Conservation (phyloP, 2,113 vertebrate species). For the Chaetodon trifascialis region DNA sequence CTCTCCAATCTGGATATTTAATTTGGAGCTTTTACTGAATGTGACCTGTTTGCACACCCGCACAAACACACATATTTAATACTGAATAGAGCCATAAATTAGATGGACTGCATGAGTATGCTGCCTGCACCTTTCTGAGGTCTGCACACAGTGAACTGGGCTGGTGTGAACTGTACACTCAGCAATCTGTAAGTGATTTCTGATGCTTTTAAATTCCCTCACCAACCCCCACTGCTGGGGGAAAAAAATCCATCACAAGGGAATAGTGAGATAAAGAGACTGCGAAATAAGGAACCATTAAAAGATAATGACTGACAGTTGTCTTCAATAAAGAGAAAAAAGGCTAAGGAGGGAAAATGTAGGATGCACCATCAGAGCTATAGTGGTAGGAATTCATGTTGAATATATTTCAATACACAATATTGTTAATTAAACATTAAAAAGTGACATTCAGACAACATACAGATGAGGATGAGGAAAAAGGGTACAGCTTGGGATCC, state of each 20-base stretch:
- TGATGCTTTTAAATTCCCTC: slow-evolving; percentile 71
- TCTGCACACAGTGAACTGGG: slow-evolving; percentile 43
- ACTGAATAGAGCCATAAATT: slow-evolving; percentile 67
- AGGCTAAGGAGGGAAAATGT: slow-evolving; percentile 1
- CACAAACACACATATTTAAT: slow-evolving; percentile 46
- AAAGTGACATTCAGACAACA: slow-evolving; percentile 4
- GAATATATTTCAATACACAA: slow-evolving; percentile 19
- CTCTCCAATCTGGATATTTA: slow-evolving; percentile 60
- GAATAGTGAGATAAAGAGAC: slow-evolving; percentile 62
- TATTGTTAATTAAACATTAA: slow-evolving; percentile 31
- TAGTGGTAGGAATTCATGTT: background rate
- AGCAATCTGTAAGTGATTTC: slow-evolving; percentile 78
- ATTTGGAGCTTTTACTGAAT: slow-evolving; percentile 56
- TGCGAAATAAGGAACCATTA: slow-evolving; percentile 46
- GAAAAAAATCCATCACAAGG: slow-evolving; percentile 39
- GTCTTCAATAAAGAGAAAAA: slow-evolving; percentile 25
- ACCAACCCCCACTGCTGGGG: slow-evolving; percentile 30
- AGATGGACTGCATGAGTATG: slow-evolving; percentile 64
- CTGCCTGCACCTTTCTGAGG: slow-evolving; percentile 57
- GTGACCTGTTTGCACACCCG: slow-evolving; percentile 37
- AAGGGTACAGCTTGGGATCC: background rate
- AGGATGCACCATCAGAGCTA: background rate
- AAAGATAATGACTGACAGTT: slow-evolving; percentile 65
- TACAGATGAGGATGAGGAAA: background rate
- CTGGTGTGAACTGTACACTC: slow-evolving; percentile 60